Evolutionary conservation across 2,888 invertebrate genomes (phyloP).

Genomic region (Scotopteryx bipunctaria): DNA sequence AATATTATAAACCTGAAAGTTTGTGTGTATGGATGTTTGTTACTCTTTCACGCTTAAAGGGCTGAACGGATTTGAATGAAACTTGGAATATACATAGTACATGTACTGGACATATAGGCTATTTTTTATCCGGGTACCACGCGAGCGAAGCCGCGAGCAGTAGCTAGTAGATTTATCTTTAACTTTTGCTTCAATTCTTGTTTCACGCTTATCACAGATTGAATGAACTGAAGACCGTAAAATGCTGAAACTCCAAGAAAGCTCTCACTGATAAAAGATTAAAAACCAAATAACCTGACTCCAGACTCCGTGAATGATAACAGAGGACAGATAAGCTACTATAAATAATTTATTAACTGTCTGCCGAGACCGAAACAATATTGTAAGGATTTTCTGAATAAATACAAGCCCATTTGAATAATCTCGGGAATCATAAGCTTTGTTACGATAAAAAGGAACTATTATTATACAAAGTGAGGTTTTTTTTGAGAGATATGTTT

Average conservation of each 20-base stretch:
- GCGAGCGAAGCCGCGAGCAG: too few relatives aligned
- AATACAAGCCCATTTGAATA: slow-evolving; percentile 32
- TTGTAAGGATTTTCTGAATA: slow-evolving; percentile 32
- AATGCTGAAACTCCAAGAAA: neutral
- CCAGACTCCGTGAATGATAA: slow-evolving; percentile 16
- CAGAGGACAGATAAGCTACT: slow-evolving; percentile 34
- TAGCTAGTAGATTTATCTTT: too few relatives aligned
- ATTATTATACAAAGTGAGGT: slow-evolving; percentile 19
- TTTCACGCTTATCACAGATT: too few relatives aligned
- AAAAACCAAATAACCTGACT: neutral
- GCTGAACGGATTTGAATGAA: too few relatives aligned
- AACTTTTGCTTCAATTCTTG: too few relatives aligned
- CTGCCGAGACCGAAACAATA: slow-evolving; percentile 31
- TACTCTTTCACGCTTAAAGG: too few relatives aligned
- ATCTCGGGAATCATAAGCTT: slow-evolving; percentile 30
- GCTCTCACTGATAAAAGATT: neutral
- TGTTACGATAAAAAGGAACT: slow-evolving; percentile 28
- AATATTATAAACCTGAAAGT: too few relatives aligned
- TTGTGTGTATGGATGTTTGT: too few relatives aligned
- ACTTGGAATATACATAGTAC: too few relatives aligned
- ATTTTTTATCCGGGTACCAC: too few relatives aligned
- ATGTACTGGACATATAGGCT: too few relatives aligned
- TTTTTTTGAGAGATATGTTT: slow-evolving; percentile 4
- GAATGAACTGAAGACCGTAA: too few relatives aligned
- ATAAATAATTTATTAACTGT: slow-evolving; percentile 70